Percentiles rank a stretch among this genome's conserved stretches.
Evolutionary conservation across 2,113 vertebrate species (phyloP).

Genomic region (Amazona guildingii): DNA sequence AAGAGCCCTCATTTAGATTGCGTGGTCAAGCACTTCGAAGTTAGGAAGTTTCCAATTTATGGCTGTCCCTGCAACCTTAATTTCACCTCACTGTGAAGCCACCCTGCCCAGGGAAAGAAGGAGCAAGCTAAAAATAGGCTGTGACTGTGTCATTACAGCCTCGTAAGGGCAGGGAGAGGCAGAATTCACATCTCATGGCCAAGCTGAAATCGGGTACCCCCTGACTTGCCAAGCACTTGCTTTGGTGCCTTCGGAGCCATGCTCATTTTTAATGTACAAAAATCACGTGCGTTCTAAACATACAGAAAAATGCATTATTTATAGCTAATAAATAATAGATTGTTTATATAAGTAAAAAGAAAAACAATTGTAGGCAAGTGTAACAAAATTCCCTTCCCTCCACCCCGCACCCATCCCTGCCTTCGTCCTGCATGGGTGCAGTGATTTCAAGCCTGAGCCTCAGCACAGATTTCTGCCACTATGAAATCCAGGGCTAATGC

Average conservation of each 20-base stretch:
- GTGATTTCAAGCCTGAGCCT: slow-evolving; percentile 50
- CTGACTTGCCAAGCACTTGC: background rate
- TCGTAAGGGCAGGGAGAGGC: background rate
- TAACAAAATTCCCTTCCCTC: slow-evolving; percentile 46
- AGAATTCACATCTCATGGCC: background rate
- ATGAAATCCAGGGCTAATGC: slow-evolving; percentile 51
- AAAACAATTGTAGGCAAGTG: slow-evolving; percentile 63
- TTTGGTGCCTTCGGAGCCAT: slow-evolving; percentile 47
- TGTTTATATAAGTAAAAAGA: slow-evolving; percentile 68
- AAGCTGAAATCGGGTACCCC: background rate
- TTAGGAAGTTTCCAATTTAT: slow-evolving; percentile 60
- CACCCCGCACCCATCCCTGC: background rate
- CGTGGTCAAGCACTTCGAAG: slow-evolving; percentile 31
- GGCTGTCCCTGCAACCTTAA: slow-evolving; percentile 24
- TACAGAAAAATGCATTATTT: slow-evolving; percentile 71
- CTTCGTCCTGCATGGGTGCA: background rate
- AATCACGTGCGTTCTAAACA: slow-evolving; percentile 67
- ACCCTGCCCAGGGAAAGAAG: slow-evolving; percentile 7
- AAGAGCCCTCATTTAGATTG: slow-evolving; percentile 1
- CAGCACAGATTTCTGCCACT: slow-evolving; percentile 58
- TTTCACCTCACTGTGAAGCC: slow-evolving; percentile 7
- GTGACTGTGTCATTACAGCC: slow-evolving; percentile 8
- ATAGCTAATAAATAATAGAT: slow-evolving; percentile 70
- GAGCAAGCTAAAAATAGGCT: slow-evolving; percentile 49
- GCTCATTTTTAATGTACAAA: slow-evolving; percentile 64